Conservation (phyloP, 2,888 invertebrate species). For the Eupithecia exiguata region DNA sequence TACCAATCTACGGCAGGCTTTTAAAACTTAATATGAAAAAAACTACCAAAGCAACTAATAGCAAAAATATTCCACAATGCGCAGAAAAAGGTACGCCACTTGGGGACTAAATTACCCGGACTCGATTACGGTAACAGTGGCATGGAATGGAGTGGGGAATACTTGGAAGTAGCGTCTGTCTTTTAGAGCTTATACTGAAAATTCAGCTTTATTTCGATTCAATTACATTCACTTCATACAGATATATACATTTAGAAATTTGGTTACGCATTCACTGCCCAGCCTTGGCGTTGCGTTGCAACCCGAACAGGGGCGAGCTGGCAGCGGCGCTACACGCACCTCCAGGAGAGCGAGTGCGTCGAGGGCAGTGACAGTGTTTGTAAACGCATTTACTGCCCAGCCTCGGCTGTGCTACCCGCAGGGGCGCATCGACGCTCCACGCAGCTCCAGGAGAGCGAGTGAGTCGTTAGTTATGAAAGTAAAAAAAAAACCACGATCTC, state of each 20-base stretch:
- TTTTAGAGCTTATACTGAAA: conserved; percentile 1
- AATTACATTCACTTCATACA: background rate
- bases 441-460: too few species aligned
- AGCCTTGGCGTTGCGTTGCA: too few species aligned
- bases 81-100: conserved; percentile 29
- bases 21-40: background rate
- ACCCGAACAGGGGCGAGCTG: too few species aligned
- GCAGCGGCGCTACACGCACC: too few species aligned
- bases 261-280: background rate
- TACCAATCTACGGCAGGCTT: background rate
- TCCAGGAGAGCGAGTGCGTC: too few species aligned
- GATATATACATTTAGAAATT: background rate
- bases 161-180: conserved; percentile 21
- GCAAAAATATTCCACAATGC: conserved; percentile 25
- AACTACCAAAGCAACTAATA: conserved; percentile 15
- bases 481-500: background rate
- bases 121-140: conserved; percentile 28
- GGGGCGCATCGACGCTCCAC: too few species aligned
- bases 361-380: too few species aligned
- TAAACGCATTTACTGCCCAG: too few species aligned
- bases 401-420: too few species aligned
- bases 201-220: background rate
- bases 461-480: too few species aligned
- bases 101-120: conserved; percentile 27
- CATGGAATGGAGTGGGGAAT: conserved; percentile 15